These are phyloP conservation scores for Orchesella flavescens DNA, from an alignment of 2,888 invertebrate genomes.

Conservation along the genomic window DNA sequence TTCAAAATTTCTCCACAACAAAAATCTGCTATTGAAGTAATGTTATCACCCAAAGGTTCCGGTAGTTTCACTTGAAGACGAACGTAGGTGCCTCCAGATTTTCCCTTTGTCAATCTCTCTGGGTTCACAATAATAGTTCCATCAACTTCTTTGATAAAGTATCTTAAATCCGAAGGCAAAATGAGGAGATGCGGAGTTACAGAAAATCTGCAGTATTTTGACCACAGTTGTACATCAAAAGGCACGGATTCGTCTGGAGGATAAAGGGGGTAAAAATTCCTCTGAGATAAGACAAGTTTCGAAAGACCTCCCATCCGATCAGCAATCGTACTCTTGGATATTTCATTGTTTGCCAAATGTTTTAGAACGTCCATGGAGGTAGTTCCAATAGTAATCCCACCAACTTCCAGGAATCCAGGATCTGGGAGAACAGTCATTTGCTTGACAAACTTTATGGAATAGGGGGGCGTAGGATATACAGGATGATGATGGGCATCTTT, in stretches of 20 bases:
- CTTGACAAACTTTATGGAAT: slow-evolving; percentile 72
- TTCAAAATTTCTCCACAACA: slow-evolving; percentile 77
- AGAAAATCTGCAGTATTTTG: slow-evolving; percentile 82
- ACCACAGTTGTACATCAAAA: slow-evolving; percentile 83
- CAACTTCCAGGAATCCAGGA: slow-evolving; percentile 85
- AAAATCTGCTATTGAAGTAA: slow-evolving; percentile 74
- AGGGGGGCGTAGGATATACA: slow-evolving; percentile 90
- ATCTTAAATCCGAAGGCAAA: slow-evolving; percentile 87
- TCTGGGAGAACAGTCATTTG: slow-evolving; percentile 84
- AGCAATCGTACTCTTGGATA: slow-evolving; percentile 77
- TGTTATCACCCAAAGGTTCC: slow-evolving; percentile 71
- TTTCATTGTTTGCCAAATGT: slow-evolving; percentile 87
- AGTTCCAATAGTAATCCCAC: slow-evolving; percentile 84
- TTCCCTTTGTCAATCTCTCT: slow-evolving; percentile 84
- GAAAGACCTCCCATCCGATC: slow-evolving; percentile 86
- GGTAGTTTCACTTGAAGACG: slow-evolving; percentile 78
- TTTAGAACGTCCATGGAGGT: slow-evolving; percentile 89
- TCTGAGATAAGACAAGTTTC: slow-evolving; percentile 84
- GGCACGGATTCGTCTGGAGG: slow-evolving; percentile 81
- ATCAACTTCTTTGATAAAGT: slow-evolving; percentile 86
- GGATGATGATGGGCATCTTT: slow-evolving; percentile 86
- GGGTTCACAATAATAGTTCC: slow-evolving; percentile 90
- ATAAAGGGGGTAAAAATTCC: slow-evolving; percentile 87
- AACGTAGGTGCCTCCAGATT: slow-evolving; percentile 85
- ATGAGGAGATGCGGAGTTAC: slow-evolving; percentile 87